These are phyloP conservation scores for Diuraphis noxia DNA, from an alignment of 1,140 invertebrate genomes.

Conservation along the genomic window DNA sequence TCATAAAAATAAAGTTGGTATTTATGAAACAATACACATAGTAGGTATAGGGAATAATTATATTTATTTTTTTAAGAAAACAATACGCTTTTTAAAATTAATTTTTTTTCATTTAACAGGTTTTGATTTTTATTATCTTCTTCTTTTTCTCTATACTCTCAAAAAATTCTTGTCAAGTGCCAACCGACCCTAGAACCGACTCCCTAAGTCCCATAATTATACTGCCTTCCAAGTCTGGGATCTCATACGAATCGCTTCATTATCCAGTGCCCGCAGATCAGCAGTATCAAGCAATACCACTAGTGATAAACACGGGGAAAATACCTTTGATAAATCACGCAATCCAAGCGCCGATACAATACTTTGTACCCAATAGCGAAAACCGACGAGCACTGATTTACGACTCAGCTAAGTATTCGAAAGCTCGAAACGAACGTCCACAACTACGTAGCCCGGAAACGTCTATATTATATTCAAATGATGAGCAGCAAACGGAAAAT, in stretches of 20 bases:
- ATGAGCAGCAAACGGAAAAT: not conserved
- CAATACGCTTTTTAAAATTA: not conserved
- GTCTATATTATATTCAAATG: not conserved
- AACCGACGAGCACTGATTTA: not conserved
- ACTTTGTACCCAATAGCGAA: not conserved
- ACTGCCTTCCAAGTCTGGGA: not conserved
- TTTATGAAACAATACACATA: not conserved
- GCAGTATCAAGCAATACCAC: not conserved
- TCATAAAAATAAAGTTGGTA: no score
- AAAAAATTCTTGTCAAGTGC: not conserved
- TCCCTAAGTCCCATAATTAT: not conserved
- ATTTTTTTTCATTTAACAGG: not conserved
- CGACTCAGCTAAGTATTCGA: not conserved
- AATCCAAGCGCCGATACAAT: not conserved
- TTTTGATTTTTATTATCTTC: not conserved
- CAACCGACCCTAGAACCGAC: not conserved
- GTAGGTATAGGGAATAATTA: not conserved
- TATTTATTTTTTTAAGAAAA: not conserved
- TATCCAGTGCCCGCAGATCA: slow-evolving; percentile 5
- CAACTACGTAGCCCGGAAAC: not conserved
- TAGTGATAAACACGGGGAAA: not conserved
- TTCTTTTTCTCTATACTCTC: not conserved
- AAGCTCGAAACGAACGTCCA: not conserved
- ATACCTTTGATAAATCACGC: slow-evolving; percentile 28
- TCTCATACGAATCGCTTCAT: slow-evolving; percentile 35